Percentiles rank a stretch among this genome's conserved stretches.
Conservation (phyloP, 1,140 invertebrate species). For the Catajapyx aquilonaris region DNA sequence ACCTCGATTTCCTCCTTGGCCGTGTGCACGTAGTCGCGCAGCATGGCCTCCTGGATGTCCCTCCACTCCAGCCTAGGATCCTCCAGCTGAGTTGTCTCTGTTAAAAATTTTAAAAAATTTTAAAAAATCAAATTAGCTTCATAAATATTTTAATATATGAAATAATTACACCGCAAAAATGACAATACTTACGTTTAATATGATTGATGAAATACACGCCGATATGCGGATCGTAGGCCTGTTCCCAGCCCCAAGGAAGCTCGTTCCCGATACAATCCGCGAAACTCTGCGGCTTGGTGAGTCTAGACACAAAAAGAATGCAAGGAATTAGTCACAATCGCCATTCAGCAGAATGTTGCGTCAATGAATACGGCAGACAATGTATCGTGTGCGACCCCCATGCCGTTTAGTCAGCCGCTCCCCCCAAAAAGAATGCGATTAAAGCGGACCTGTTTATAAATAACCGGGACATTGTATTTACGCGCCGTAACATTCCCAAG, state of each 20-base stretch:
- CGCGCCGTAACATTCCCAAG: too few species aligned
- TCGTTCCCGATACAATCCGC: conserved; percentile 95
- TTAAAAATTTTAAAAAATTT: conserved; percentile 17
- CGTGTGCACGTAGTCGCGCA: conserved; percentile 83
- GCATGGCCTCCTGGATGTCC: conserved; percentile 84
- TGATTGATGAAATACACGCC: conserved; percentile 94
- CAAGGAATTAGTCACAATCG: too few species aligned
- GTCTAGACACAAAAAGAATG: conserved; percentile 41
- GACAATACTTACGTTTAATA: conserved; percentile 62
- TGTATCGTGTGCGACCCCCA: too few species aligned
- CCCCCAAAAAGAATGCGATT: too few species aligned
- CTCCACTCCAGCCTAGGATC: conserved; percentile 91
- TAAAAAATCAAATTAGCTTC: neutral
- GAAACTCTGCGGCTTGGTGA: conserved; percentile 87
- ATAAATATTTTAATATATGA: neutral
- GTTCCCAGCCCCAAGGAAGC: conserved; percentile 89
- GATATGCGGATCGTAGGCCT: conserved; percentile 76
- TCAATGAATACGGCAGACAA: too few species aligned
- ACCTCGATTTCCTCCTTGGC: conserved; percentile 86
- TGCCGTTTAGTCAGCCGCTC: too few species aligned
- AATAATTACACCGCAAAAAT: too few species aligned
- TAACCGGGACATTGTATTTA: too few species aligned
- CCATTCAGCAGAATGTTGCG: too few species aligned
- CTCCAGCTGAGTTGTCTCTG: conserved; percentile 86
- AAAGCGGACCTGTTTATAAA: too few species aligned